Conservation (phyloP, 2,888 invertebrate genomes). For the Stenodema calcarata region DNA sequence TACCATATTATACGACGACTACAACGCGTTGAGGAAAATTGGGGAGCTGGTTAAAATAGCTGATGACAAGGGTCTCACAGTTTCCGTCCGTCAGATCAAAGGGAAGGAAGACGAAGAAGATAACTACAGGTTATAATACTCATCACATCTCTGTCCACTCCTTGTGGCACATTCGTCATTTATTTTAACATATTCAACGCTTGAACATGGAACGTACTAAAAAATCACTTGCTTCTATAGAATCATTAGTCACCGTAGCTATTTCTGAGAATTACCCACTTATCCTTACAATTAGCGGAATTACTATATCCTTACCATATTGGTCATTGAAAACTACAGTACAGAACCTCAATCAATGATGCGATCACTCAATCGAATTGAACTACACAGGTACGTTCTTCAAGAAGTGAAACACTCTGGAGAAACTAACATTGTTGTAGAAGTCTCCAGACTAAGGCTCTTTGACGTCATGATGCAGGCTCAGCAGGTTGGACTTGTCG, state of each 20-base stretch:
- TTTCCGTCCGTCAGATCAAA: conserved; percentile 63
- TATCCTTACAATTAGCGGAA: no score
- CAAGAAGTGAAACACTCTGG: conserved; percentile 53
- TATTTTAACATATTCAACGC: no score
- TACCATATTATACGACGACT: conserved; percentile 68
- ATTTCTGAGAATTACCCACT: no score
- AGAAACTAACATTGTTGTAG: conserved; percentile 66
- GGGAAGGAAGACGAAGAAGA: conserved; percentile 56
- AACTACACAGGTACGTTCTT: conserved; percentile 49
- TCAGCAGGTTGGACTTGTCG: conserved; percentile 69
- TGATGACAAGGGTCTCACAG: conserved; percentile 61
- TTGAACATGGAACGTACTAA: no score
- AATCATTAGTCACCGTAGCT: no score
- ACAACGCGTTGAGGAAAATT: conserved; percentile 66
- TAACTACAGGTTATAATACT: conserved; percentile 64
- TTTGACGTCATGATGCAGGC: conserved; percentile 65
- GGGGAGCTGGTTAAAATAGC: conserved; percentile 66
- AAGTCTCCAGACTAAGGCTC: conserved; percentile 64
- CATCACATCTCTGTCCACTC: no score
- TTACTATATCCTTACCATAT: no score
- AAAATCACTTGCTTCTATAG: no score
- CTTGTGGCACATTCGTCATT: no score
- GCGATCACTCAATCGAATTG: no score
- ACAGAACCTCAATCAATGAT: no score
- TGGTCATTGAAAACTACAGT: no score